Conservation (phyloP, 2,113 vertebrate species). For the Sceloporus tristichus region DNA sequence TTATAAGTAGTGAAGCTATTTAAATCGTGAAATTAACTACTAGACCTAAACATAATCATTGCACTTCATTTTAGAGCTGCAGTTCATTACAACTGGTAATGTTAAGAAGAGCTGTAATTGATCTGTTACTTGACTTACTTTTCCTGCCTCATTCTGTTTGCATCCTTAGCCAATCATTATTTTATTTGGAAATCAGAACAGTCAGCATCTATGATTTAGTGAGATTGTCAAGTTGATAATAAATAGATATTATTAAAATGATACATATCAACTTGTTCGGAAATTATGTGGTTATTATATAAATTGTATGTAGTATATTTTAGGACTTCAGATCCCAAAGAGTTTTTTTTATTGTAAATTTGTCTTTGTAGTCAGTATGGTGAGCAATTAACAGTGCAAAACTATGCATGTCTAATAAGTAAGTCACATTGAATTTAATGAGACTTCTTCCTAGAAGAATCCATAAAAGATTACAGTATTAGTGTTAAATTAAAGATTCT, state of each 20-base stretch:
- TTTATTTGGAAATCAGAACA: constrained; percentile 11
- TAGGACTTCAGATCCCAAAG: constrained; percentile 40
- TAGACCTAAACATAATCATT: background rate
- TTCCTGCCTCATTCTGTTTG: constrained; percentile 14
- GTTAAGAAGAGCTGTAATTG: constrained; percentile 36
- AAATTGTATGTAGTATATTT: constrained; percentile 30
- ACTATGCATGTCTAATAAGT: background rate
- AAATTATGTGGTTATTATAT: constrained; percentile 18
- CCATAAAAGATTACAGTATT: no score
- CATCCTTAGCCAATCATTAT: constrained; percentile 25
- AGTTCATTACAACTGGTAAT: constrained; percentile 7
- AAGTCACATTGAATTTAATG: background rate
- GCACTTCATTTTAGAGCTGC: rapidly evolving
- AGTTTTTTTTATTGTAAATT: background rate
- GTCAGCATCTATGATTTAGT: constrained; percentile 36
- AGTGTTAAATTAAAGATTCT: constrained; percentile 6
- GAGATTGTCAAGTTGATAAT: constrained; percentile 12
- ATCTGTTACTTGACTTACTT: background rate
- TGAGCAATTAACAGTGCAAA: constrained; percentile 39
- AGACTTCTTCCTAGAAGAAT: background rate
- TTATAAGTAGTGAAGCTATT: constrained; percentile 31
- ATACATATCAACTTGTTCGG: constrained; percentile 17
- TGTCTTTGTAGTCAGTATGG: constrained; percentile 24
- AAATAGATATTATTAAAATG: constrained; percentile 34
- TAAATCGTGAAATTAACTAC: constrained; percentile 25